A percentile compares a stretch with the other conserved stretches of the same genome.
Evolutionary conservation across 2,888 invertebrate genomes (phyloP).

Genomic region (Agrilus cyanescens): DNA sequence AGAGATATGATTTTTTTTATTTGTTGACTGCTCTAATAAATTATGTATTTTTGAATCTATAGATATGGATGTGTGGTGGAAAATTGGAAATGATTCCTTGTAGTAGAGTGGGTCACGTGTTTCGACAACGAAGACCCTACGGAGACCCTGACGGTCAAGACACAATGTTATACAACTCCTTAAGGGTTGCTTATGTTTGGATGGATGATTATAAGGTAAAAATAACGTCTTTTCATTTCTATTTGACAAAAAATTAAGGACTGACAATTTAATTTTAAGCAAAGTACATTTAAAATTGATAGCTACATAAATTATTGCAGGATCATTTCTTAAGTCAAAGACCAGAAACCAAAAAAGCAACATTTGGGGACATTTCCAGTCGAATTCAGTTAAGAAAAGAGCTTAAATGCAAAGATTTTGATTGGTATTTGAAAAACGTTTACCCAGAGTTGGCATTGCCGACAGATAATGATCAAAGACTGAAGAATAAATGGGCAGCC

Average conservation of each 20-base stretch:
- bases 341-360: slow-evolving; percentile 46
- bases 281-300: background rate
- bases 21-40: background rate
- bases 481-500: slow-evolving; percentile 48
- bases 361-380: slow-evolving; percentile 71
- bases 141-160: slow-evolving; percentile 71
- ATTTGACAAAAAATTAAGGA: too few species aligned
- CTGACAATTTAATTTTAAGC: too few species aligned
- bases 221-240: background rate
- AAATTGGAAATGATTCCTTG: slow-evolving; percentile 84
- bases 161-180: slow-evolving; percentile 81
- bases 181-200: slow-evolving; percentile 92
- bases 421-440: slow-evolving; percentile 77
- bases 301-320: slow-evolving; percentile 34
- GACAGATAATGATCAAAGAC: slow-evolving; percentile 41
- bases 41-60: slow-evolving; percentile 18
- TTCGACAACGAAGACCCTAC: slow-evolving; percentile 87
- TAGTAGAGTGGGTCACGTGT: slow-evolving; percentile 92
- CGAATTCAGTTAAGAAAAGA: slow-evolving; percentile 57
- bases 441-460: slow-evolving; percentile 70
- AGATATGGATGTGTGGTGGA: slow-evolving; percentile 98
- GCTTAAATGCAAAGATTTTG: slow-evolving; percentile 70
- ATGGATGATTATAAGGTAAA: slow-evolving; percentile 82
- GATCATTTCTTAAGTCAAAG: slow-evolving; percentile 61
- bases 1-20: too few species aligned